phyloP scores from a whole-genome alignment of 1,140 invertebrate genomes.

The Lordiphosa clarofinis region DNA sequence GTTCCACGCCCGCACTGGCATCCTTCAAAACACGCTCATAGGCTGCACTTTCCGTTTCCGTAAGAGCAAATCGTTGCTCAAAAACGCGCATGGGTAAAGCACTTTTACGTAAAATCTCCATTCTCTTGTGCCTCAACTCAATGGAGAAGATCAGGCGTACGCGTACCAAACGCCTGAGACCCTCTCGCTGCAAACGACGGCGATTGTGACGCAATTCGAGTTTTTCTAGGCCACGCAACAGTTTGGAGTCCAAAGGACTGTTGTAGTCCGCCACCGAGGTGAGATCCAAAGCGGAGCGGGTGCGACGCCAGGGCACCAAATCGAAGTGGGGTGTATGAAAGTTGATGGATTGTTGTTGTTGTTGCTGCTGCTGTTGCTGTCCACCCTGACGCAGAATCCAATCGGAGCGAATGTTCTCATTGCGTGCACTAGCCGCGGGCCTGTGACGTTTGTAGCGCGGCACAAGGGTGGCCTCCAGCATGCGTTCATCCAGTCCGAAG shows the following conservation, averaged over 20 bases:
- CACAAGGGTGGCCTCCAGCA: slow-evolving; percentile 64
- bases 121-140: slow-evolving; percentile 70
- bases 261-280: slow-evolving; percentile 49
- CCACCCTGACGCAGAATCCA: not conserved
- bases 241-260: slow-evolving; percentile 36
- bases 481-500: slow-evolving; percentile 67
- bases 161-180: slow-evolving; percentile 53
- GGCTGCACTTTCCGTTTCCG: slow-evolving; percentile 61
- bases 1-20: slow-evolving; percentile 60
- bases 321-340: slow-evolving; percentile 74
- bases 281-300: slow-evolving; percentile 58
- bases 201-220: slow-evolving; percentile 68
- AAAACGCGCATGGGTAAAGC: slow-evolving; percentile 59
- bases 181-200: slow-evolving; percentile 48
- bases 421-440: slow-evolving; percentile 59
- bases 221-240: slow-evolving; percentile 54
- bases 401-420: slow-evolving; percentile 33
- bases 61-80: slow-evolving; percentile 60
- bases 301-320: slow-evolving; percentile 73
- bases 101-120: slow-evolving; percentile 69
- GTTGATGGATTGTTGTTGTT: slow-evolving; percentile 47
- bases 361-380: not conserved
- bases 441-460: slow-evolving; percentile 68
- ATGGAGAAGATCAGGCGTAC: slow-evolving; percentile 74
- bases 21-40: slow-evolving; percentile 63